A percentile compares a stretch with the other conserved stretches of the same genome.
Conservation (phyloP, 30 jellyfish, hydroid and myxozoan species). For the Euphysa ruthae region DNA sequence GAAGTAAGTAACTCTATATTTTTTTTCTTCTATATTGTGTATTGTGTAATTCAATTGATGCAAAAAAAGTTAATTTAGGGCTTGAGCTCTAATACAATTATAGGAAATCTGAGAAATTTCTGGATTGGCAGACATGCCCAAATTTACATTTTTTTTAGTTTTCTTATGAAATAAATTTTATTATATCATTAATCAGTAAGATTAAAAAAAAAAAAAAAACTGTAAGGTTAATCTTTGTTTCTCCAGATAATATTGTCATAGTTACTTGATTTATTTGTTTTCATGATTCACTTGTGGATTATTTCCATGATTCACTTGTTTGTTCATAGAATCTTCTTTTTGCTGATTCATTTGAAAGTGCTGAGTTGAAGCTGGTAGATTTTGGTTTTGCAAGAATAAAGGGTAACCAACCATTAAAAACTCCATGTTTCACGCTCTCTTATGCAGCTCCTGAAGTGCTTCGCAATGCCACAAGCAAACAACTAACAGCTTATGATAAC, state of each 20-base stretch:
- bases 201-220: too few species aligned
- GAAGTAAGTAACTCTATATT: slow-evolving; percentile 41
- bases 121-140: too few species aligned
- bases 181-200: too few species aligned
- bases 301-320: neutral
- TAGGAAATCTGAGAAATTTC: too few species aligned
- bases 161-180: neutral
- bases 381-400: slow-evolving; percentile 86
- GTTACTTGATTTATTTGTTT: neutral
- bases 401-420: slow-evolving; percentile 83
- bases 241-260: too few species aligned
- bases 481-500: slow-evolving; percentile 64
- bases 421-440: slow-evolving; percentile 89
- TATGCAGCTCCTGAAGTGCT: slow-evolving; percentile 96
- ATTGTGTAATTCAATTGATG: too few species aligned
- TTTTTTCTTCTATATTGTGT: neutral
- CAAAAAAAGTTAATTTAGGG: too few species aligned
- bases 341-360: slow-evolving; percentile 63
- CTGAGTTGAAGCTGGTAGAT: slow-evolving; percentile 85
- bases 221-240: too few species aligned
- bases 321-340: slow-evolving; percentile 56
- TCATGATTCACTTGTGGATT: neutral
- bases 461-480: slow-evolving; percentile 74
- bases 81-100: too few species aligned
- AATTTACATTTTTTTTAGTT: neutral